A percentile compares a stretch with the other conserved stretches of the same genome.
Conservation (phyloP, 2,113 vertebrate genomes). For the Picathartes gymnocephalus region DNA sequence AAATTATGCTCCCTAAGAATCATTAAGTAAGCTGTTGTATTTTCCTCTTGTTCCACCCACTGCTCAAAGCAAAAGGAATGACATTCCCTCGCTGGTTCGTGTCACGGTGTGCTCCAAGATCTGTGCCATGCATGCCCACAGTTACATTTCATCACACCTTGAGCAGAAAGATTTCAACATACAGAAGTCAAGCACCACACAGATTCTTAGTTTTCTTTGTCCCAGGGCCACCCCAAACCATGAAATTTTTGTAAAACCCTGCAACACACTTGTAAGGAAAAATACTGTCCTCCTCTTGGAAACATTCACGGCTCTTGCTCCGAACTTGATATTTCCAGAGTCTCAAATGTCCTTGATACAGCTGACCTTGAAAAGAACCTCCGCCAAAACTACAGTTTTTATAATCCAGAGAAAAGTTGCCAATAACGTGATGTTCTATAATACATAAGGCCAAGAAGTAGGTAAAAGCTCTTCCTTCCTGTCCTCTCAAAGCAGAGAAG, state of each 20-base stretch:
- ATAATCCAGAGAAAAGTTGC: background rate
- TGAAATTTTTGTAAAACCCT: background rate
- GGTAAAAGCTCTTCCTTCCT: background rate
- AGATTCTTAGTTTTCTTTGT: background rate
- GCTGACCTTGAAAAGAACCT: background rate
- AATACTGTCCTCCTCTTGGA: background rate
- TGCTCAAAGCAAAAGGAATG: background rate
- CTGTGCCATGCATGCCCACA: background rate
- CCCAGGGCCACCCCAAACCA: background rate
- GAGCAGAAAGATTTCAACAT: background rate
- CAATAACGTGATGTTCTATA: background rate
- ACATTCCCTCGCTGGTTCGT: fast-evolving
- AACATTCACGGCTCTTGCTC: background rate
- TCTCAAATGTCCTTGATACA: background rate
- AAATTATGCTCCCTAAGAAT: background rate
- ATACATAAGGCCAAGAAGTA: background rate
- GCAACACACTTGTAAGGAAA: background rate
- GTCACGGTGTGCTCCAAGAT: background rate
- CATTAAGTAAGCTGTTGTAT: background rate
- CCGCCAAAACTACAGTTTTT: background rate
- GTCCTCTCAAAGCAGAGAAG: background rate
- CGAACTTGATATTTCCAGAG: background rate
- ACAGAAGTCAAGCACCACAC: background rate
- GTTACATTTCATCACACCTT: background rate
- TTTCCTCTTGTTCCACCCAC: background rate